Base-by-base conservation (phyloP, 2,113 vertebrate genomes). In the Galbula dea region DNA sequence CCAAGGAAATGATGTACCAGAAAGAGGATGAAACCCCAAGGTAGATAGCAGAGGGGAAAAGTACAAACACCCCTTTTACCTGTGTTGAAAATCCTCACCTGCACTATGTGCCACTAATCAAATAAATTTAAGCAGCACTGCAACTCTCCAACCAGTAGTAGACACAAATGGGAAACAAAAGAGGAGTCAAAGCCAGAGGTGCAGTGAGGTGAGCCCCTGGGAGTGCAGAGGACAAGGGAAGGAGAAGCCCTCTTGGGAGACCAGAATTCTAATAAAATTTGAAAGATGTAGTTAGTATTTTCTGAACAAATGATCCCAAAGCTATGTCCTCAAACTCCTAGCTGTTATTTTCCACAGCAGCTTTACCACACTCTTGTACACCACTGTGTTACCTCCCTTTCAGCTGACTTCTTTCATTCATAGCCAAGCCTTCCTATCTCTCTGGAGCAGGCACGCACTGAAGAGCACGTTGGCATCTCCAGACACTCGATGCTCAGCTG, bases 361-460 rank as follows among this genome's bases (percentile, higher is more conserved):
- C 41, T 74, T 90, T 39, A 46, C 34, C n/a, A n/a, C 1, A 7
- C 52, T 43, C 65, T 11, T 9, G 4, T 21, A 30, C 30, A 10
- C 51, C 73, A 27, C 49, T 11, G 23, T n/a, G 37, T 43, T n/a
- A 32, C 41, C 55, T 54, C 69, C 48, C 37, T 16, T 59, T 36
- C 78, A 55, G 65, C 22, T 51, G 85, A 43, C 43, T 34, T 14
- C 32, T 14, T 54, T 37, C 43, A 62, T 5, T 39, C 2, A 12
- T 2, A 87, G 90, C 78, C 88, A 71, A 78, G 51, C 32, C 74
- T 61, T 36, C 58, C 32, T 19, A 5, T 26, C 55, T 78, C 65
- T 43, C 39, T 34, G 4, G n/a, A 0, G 1, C 89, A 80, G 62
- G 39, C 62, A 59, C 0, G 0, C 9, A 15, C 4, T 20, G 39